These are phyloP conservation scores for Pseudomugil tenellus DNA, from an alignment of 2,797 vertebrate genomes.

Conservation along the genomic window DNA sequence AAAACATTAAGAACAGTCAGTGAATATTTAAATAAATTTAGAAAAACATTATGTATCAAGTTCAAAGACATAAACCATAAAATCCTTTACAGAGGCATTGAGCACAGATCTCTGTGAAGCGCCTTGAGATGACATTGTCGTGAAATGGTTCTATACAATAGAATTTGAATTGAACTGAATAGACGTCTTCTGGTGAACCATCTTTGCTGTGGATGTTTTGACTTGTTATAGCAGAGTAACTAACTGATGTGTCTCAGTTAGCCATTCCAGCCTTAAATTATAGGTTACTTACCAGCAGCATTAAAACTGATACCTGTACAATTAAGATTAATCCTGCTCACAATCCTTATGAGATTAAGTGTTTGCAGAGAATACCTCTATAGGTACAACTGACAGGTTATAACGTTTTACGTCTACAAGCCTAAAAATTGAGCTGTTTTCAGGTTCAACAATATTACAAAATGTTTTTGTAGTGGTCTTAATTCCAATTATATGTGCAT, in stretches of 20 bases:
- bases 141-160: too few relatives aligned
- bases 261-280: neutral
- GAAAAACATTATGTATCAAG: neutral
- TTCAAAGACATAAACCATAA: conserved; percentile 1
- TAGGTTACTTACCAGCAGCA: neutral
- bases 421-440: neutral
- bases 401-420: neutral
- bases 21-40: neutral
- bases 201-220: neutral
- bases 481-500: conserved; percentile 4
- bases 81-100: conserved; percentile 7
- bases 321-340: neutral
- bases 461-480: neutral
- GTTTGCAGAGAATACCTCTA: neutral
- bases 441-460: neutral
- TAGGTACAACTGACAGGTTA: neutral
- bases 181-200: neutral
- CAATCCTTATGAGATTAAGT: neutral
- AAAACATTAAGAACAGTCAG: conserved; percentile 1
- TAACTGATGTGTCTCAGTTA: neutral
- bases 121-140: too few relatives aligned
- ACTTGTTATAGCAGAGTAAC: neutral
- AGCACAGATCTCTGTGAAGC: conserved; percentile 1
- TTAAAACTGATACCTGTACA: neutral
- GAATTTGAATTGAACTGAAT: too few relatives aligned